These are phyloP conservation scores for Okamejei kenojei DNA, from an alignment of 2,797 vertebrate species.

Conservation along the genomic window DNA sequence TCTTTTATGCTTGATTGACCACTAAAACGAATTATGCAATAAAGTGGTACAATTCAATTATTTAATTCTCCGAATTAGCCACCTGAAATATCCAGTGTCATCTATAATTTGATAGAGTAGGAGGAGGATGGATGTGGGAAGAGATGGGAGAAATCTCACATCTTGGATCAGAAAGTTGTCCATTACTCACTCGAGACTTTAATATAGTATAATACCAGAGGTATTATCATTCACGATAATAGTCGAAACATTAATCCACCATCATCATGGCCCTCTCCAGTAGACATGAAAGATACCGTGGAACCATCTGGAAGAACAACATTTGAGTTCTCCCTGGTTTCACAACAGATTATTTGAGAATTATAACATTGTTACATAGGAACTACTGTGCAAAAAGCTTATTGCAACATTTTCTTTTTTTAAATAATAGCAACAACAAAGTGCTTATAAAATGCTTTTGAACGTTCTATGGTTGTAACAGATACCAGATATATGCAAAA, in stretches of 20 bases:
- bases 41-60: too few relatives aligned
- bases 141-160: neutral
- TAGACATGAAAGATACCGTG: neutral
- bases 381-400: neutral
- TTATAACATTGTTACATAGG: neutral
- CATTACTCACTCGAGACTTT: neutral
- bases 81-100: neutral
- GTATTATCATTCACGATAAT: neutral
- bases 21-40: neutral
- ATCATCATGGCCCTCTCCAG: neutral
- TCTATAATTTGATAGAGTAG: too few relatives aligned
- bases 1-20: neutral
- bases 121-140: too few relatives aligned
- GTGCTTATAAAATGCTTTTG: neutral
- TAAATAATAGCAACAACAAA: neutral
- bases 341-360: neutral
- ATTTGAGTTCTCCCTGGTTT: neutral
- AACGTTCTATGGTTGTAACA: neutral
- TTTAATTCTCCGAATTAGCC: too few relatives aligned
- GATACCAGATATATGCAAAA: neutral
- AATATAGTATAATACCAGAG: neutral
- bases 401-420: neutral
- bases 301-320: neutral
- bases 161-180: neutral
- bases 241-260: neutral